Evolutionary conservation across 2,113 vertebrate species (phyloP).

Genomic region (Ciconia stormi): DNA sequence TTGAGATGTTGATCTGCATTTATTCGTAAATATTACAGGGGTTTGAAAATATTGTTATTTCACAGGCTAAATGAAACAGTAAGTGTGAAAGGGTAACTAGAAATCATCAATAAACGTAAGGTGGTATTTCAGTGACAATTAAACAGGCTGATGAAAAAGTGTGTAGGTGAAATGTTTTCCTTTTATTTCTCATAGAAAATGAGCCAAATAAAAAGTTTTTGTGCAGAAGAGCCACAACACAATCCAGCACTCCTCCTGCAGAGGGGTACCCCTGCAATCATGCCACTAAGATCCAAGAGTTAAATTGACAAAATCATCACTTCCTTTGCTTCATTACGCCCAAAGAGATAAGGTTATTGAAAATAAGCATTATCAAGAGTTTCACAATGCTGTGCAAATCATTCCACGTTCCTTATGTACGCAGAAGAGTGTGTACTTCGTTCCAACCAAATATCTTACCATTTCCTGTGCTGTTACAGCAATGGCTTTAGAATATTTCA

Average conservation of each 20-base stretch:
- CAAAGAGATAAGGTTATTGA: background rate
- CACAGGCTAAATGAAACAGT: background rate
- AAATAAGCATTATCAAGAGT: background rate
- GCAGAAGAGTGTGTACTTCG: background rate
- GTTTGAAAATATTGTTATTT: background rate
- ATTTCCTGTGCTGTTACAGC: constrained; percentile 98
- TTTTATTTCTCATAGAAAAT: background rate
- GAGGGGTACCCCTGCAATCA: fast-evolving
- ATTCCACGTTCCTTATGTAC: fast-evolving
- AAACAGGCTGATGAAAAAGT: background rate
- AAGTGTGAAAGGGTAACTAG: background rate
- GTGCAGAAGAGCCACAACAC: background rate
- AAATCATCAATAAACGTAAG: background rate
- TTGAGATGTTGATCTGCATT: background rate
- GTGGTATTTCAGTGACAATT: background rate
- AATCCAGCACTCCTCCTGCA: background rate
- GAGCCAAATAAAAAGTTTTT: background rate
- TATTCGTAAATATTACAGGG: background rate
- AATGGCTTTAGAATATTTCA: constrained; percentile 97
- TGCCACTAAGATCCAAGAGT: background rate
- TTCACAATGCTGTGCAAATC: background rate
- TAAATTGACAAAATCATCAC: background rate
- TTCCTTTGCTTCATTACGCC: background rate
- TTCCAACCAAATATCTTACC: constrained; percentile 76
- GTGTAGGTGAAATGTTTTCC: background rate